phyloP scores from a whole-genome alignment of 2,113 vertebrate genomes.

The Halichoerus grypus region DNA sequence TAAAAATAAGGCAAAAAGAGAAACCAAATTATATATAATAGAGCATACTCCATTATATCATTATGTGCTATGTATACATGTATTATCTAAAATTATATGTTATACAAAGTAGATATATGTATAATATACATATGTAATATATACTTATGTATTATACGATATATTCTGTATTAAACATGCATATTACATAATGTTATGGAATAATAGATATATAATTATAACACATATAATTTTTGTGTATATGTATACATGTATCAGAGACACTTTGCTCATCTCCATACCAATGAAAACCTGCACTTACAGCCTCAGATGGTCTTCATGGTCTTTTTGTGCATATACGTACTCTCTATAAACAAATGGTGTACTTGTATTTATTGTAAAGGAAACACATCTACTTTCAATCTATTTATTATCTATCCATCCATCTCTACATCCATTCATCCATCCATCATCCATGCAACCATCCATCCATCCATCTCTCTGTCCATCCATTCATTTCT shows the following conservation, averaged over 20 bases:
- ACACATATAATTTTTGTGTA: too few relatives aligned
- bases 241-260: too few relatives aligned
- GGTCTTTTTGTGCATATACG: not conserved
- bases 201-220: too few relatives aligned
- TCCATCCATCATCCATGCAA: not conserved
- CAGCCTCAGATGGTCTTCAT: not conserved
- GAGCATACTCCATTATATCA: not conserved
- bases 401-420: too few relatives aligned
- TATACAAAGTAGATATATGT: not conserved
- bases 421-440: not conserved
- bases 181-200: not conserved
- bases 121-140: accelerated
- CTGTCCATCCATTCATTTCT: not conserved
- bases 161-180: not conserved
- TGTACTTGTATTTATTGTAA: too few relatives aligned
- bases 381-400: not conserved
- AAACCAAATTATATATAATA: not conserved
- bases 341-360: too few relatives aligned
- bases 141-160: accelerated
- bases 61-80: accelerated
- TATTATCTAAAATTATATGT: accelerated
- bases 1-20: not conserved
- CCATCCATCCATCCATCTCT: not conserved
- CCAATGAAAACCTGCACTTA: not conserved
- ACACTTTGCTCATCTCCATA: not conserved